Evolutionary conservation across 2,888 invertebrate genomes (phyloP).

Genomic region (Sisyra nigra): DNA sequence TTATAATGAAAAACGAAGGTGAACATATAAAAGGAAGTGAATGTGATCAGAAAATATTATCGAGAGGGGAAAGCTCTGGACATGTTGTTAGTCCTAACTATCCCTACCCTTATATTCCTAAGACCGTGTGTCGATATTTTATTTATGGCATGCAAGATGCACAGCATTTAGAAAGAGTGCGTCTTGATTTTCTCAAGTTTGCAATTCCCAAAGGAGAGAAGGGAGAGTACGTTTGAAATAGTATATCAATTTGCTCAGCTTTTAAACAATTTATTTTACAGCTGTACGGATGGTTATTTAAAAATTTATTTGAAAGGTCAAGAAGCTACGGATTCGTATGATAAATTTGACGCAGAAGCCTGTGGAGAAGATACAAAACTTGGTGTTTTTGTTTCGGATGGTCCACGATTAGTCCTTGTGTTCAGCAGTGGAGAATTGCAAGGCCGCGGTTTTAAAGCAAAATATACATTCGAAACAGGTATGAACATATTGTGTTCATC

Average conservation of each 20-base stretch:
- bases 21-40: conserved; percentile 94
- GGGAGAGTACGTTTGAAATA: conserved; percentile 52
- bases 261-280: conserved; percentile 19
- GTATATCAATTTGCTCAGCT: neutral
- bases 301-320: conserved; percentile 85
- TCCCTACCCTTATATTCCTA: conserved; percentile 87
- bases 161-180: conserved; percentile 87
- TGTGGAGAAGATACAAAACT: conserved; percentile 70
- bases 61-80: conserved; percentile 83
- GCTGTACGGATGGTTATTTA: conserved; percentile 80
- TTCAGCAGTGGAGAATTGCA: conserved; percentile 86
- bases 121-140: conserved; percentile 95
- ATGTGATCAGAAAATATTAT: conserved; percentile 95
- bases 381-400: conserved; percentile 72
- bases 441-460: conserved; percentile 83
- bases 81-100: conserved; percentile 92
- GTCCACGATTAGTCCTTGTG: conserved; percentile 85
- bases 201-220: conserved; percentile 76
- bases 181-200: conserved; percentile 75
- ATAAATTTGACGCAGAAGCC: conserved; percentile 84
- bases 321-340: conserved; percentile 81
- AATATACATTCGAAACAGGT: conserved; percentile 75
- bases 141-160: conserved; percentile 97
- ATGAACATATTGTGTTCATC: conserved; percentile 10
- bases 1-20: conserved; percentile 83